These are phyloP conservation scores for Myodes glareolus DNA, from an alignment of 2,113 vertebrate species.

Conservation along the genomic window DNA sequence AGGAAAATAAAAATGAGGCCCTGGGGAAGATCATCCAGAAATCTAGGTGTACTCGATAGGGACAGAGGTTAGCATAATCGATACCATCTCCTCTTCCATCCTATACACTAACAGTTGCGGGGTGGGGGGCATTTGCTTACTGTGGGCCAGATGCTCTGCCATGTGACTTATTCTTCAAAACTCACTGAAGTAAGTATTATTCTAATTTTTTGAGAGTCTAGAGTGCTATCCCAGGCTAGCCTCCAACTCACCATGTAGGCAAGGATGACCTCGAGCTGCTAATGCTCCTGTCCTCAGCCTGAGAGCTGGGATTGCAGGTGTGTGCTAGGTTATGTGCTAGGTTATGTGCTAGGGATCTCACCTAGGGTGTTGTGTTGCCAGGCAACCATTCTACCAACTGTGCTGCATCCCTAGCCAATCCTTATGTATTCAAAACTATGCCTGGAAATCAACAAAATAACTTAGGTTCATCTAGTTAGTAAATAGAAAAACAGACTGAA, in stretches of 20 bases:
- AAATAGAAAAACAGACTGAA: background rate
- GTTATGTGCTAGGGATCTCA: background rate
- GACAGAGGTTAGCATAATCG: background rate
- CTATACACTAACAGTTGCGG: accelerated
- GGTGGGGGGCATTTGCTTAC: background rate
- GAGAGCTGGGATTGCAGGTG: background rate
- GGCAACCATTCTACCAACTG: background rate
- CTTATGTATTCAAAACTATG: background rate
- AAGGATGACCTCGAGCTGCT: background rate
- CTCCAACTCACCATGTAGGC: background rate
- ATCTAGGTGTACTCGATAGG: background rate
- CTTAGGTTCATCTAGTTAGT: background rate
- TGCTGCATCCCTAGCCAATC: background rate
- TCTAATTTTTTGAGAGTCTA: background rate
- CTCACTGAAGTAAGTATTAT: background rate
- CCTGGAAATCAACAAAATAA: background rate
- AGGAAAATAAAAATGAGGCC: background rate
- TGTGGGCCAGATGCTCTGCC: background rate
- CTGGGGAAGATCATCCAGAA: background rate
- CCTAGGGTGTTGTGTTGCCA: background rate
- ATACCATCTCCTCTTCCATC: background rate
- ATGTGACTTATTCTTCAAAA: background rate
- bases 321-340: too few relatives aligned
- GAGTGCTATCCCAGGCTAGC: background rate
- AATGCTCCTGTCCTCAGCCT: background rate